phyloP scores from a whole-genome alignment of 2,113 vertebrate species.

The Amblyornis subalaris region DNA sequence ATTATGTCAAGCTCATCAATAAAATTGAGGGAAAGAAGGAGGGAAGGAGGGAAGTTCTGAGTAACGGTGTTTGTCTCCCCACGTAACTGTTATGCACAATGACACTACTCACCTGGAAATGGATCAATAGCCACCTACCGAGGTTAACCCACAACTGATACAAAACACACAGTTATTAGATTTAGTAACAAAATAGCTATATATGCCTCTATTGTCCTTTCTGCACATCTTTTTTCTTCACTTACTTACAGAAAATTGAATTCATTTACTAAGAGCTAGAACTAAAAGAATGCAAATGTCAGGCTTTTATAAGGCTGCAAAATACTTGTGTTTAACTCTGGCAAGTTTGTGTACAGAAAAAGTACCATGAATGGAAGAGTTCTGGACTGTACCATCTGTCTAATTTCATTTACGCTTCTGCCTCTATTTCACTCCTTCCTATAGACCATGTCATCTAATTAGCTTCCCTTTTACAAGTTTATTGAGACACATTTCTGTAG shows the following conservation, averaged over 20 bases:
- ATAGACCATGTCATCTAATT: neutral
- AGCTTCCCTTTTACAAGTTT: neutral
- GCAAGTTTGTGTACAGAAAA: neutral
- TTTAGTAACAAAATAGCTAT: neutral
- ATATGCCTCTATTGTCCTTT: neutral
- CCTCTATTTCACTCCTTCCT: neutral
- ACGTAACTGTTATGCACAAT: neutral
- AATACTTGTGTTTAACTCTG: neutral
- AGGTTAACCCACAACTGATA: neutral
- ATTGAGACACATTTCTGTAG: neutral
- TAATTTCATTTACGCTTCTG: neutral
- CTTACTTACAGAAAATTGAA: neutral
- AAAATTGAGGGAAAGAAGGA: neutral
- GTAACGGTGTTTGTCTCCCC: neutral
- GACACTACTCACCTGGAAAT: neutral
- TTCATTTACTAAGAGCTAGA: neutral
- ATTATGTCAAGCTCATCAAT: neutral
- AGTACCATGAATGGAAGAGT: neutral
- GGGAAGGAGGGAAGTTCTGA: rapidly evolving
- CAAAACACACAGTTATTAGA: neutral
- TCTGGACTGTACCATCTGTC: neutral
- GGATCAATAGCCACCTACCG: neutral
- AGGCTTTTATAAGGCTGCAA: neutral
- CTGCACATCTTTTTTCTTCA: neutral
- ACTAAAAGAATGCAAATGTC: neutral